phyloP scores from a whole-genome alignment of 35 echinoderm and acorn worm genomes.

The Ophioderma brevispina region DNA sequence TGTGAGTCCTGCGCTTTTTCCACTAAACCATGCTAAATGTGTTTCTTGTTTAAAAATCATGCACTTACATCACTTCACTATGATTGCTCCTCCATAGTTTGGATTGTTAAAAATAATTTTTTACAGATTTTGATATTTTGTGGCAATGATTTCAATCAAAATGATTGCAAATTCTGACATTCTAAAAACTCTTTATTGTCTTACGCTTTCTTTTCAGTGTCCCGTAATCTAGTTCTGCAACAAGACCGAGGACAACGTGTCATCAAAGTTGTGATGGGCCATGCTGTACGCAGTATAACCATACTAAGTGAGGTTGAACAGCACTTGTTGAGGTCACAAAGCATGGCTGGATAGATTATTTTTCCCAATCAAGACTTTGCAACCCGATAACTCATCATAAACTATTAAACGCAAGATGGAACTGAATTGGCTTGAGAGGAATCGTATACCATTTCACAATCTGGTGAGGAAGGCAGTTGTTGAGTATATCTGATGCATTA shows the following conservation, averaged over 20 bases:
- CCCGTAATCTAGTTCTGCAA: too few relatives aligned
- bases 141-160: too few relatives aligned
- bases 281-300: conserved; percentile 41
- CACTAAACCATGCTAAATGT: too few relatives aligned
- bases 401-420: conserved; percentile 40
- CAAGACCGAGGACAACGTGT: not conserved
- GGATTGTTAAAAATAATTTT: too few relatives aligned
- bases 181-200: too few relatives aligned
- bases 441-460: conserved; percentile 67
- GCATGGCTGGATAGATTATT: conserved; percentile 39
- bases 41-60: too few relatives aligned
- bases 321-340: conserved; percentile 10
- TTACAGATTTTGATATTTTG: too few relatives aligned
- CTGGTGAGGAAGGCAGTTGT: conserved; percentile 56
- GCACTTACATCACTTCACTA: too few relatives aligned
- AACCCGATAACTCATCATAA: not conserved
- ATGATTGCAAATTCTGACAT: too few relatives aligned
- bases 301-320: conserved; percentile 19
- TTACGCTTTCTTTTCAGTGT: too few relatives aligned
- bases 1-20: too few relatives aligned
- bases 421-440: conserved; percentile 76
- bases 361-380: not conserved
- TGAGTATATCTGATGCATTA: conserved; percentile 71
- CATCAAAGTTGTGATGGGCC: conserved; percentile 59
- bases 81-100: too few relatives aligned